Base-by-base conservation (phyloP, 2,888 invertebrate genomes). In the Lasioglossum vierecki region DNA sequence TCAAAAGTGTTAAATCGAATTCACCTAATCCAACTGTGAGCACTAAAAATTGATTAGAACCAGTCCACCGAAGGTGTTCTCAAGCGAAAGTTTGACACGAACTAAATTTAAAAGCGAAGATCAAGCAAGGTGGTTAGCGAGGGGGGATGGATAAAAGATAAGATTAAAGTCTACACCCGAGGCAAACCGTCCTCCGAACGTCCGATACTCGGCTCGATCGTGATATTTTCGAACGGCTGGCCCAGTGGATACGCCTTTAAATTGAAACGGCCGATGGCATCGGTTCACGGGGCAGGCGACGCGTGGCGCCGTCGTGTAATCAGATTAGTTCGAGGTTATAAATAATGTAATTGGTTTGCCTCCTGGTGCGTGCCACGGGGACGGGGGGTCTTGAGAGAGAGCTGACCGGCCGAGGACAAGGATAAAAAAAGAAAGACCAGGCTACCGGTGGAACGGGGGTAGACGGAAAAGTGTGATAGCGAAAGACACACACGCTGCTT, bases 341-440 rank as follows among this genome's bases (percentile, higher is more conserved):
- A 91, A 91, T 92, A 92, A 92, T 91, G 89, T 91, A 90, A 91
- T 92, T 92, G 88, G 88, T 92, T 92, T 88, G 85, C 86, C 90
- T 86, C 85, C 89, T 80, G 90, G 77, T 76, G 89, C 79, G 88
- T 75, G 77, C 68, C 66, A 39, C 76, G 72, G 77, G 73, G 79
- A 60, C 70, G 76, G 81, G 76, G 72, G 70, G 60, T 70, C n/a
- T 22, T n/a, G 71, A 78, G 77, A 70, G 77, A 78, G 75, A 78
- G 57, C 72, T 53, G 80, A 80, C 74, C 76, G 76, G 57, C 76
- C 79, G 76, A 80, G 70, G 80, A 75, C 75, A 84, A 84, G 57
- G 84, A 80, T 79, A 84, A 84, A 84, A 84, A 81, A 86, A 78
- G 84, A 86, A 72, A 84, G 71, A 79, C n/a, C 74, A 44, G 79